Evolutionary conservation across 92 coral and sea anemone genomes (phyloP).

Genomic region (Epizoanthus illoricatus): DNA sequence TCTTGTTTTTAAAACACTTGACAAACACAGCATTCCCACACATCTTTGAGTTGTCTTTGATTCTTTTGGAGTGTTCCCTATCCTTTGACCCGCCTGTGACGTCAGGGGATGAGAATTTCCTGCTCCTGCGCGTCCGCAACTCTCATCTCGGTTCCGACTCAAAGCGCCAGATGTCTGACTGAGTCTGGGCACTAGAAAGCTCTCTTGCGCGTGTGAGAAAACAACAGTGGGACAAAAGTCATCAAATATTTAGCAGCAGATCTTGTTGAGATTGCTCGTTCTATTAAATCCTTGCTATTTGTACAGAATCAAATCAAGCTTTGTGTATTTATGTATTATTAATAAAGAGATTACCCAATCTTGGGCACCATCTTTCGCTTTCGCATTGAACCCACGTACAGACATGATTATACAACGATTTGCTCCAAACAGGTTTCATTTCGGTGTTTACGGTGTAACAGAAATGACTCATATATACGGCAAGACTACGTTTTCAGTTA

Average conservation of each 20-base stretch:
- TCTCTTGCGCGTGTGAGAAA: background rate
- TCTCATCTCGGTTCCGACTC: too few relatives aligned
- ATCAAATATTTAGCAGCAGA: constrained; percentile 18
- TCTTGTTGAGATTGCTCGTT: background rate
- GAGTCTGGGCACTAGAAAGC: background rate
- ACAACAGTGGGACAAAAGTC: constrained; percentile 10
- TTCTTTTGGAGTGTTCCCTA: too few relatives aligned
- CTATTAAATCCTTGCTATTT: constrained; percentile 32
- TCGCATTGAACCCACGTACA: background rate
- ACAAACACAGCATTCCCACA: too few relatives aligned
- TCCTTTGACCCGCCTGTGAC: too few relatives aligned
- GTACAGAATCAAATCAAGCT: constrained; percentile 14
- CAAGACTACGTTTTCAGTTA: background rate
- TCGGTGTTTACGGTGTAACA: background rate
- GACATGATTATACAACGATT: background rate
- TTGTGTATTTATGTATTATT: constrained; percentile 21
- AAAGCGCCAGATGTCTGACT: too few relatives aligned
- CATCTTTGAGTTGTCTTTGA: too few relatives aligned
- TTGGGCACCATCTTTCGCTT: constrained; percentile 19
- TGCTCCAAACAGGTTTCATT: too few relatives aligned
- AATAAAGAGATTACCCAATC: constrained; percentile 24
- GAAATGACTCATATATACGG: background rate
- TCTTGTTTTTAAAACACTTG: too few relatives aligned
- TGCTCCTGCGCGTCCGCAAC: too few relatives aligned
- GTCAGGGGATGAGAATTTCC: too few relatives aligned